phyloP scores from a whole-genome alignment of 1,140 invertebrate genomes.

The Rhagoletis zephyria region DNA sequence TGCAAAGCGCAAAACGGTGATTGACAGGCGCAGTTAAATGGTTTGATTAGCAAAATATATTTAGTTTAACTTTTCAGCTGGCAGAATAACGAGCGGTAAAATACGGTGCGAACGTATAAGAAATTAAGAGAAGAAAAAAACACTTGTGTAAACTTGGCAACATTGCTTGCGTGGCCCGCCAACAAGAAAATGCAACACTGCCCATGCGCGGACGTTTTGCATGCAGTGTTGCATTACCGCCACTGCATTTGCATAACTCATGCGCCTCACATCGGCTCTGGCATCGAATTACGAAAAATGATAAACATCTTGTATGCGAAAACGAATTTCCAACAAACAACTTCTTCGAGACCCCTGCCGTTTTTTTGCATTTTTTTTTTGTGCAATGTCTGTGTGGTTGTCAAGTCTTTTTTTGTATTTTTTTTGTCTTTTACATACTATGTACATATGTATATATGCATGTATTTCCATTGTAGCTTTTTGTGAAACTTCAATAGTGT shows the following conservation, averaged over 20 bases:
- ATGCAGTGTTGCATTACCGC: constrained; percentile 28
- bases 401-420: background rate
- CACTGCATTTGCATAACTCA: background rate
- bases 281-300: constrained; percentile 49
- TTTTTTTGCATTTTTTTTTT: background rate
- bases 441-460: background rate
- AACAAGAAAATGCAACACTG: background rate
- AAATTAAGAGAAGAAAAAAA: background rate
- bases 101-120: background rate
- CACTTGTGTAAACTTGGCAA: background rate
- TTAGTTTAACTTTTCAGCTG: background rate
- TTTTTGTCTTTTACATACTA: no score
- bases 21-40: constrained; percentile 45
- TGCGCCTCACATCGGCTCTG: background rate
- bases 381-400: background rate
- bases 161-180: background rate
- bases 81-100: background rate
- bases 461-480: background rate
- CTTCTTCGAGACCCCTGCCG: background rate
- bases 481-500: background rate
- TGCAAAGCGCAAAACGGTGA: constrained; percentile 28
- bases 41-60: constrained; percentile 39
- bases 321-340: background rate
- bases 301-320: constrained; percentile 39
- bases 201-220: background rate